These are phyloP conservation scores for Tanytarsus gracilentus DNA, from an alignment of 2,888 invertebrate species.

Conservation along the genomic window DNA sequence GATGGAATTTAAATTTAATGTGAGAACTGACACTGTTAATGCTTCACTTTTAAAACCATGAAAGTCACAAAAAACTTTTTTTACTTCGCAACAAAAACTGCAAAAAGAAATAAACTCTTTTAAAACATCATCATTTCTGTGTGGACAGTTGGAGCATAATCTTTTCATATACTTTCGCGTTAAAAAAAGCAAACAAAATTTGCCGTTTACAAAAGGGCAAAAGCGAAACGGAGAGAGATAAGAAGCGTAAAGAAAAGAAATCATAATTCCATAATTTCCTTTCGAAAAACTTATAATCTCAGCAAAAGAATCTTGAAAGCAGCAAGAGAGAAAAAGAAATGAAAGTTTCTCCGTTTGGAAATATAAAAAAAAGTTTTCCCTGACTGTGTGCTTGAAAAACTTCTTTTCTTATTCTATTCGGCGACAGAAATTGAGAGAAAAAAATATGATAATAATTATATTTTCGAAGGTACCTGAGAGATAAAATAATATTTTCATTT, in stretches of 20 bases:
- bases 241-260: constrained; percentile 7
- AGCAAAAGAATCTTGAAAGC: constrained; percentile 24
- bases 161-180: not conserved
- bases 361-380: not conserved
- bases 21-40: not conserved
- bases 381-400: no score
- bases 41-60: not conserved
- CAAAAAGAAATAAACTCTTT: not conserved
- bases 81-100: not conserved
- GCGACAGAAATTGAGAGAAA: no score
- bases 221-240: not conserved
- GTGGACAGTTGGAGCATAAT: not conserved
- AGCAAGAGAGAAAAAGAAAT: not conserved
- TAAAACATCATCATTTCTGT: not conserved
- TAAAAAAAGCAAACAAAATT: not conserved
- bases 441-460: no score
- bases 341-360: not conserved
- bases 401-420: no score
- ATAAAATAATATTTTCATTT: no score
- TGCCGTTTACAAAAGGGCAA: not conserved
- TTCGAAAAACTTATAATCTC: constrained; percentile 21
- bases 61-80: not conserved
- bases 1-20: not conserved
- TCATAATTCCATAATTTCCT: constrained; percentile 26
- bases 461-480: no score